These are phyloP conservation scores for Carassius gibelio DNA, from an alignment of 2,113 vertebrate species.

Conservation along the genomic window DNA sequence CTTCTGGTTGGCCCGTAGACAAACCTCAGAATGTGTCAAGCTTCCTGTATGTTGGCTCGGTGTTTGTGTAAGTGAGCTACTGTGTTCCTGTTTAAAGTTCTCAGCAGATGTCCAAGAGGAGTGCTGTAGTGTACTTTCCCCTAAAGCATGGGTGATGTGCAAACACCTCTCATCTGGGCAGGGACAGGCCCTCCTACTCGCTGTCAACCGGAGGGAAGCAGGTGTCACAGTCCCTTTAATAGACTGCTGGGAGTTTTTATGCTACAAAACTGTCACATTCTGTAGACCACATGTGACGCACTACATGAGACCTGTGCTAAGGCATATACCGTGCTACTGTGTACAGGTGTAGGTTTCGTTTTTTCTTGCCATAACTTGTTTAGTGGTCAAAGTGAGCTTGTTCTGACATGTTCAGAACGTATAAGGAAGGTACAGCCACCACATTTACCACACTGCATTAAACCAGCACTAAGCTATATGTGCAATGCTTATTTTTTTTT, in stretches of 20 bases:
- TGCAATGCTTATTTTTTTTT: background rate
- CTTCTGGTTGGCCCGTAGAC: conserved; percentile 63
- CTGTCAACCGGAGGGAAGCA: conserved; percentile 49
- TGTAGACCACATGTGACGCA: conserved; percentile 1
- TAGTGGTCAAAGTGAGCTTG: background rate
- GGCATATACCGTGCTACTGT: background rate
- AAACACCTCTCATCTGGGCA: conserved; percentile 43
- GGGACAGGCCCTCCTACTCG: conserved; percentile 61
- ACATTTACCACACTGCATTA: background rate
- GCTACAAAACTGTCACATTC: background rate
- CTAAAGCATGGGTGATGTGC: conserved; percentile 18
- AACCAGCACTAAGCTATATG: background rate
- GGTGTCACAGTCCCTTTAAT: conserved; percentile 24
- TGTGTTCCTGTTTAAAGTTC: conserved; percentile 40
- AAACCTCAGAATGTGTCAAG: conserved; percentile 53
- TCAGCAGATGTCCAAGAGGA: conserved; percentile 46
- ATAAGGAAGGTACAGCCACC: background rate
- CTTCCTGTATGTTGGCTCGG: conserved; percentile 64
- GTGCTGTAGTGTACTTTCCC: conserved; percentile 69
- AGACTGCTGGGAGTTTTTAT: conserved; percentile 34
- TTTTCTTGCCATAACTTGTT: background rate
- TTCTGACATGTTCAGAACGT: background rate
- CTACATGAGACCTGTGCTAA: background rate
- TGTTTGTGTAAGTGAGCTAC: conserved; percentile 50
- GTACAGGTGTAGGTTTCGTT: background rate